Evolutionary conservation across 53 echinoderm and acorn worm genomes (phyloP).

Genomic region (Arbacia lixula): DNA sequence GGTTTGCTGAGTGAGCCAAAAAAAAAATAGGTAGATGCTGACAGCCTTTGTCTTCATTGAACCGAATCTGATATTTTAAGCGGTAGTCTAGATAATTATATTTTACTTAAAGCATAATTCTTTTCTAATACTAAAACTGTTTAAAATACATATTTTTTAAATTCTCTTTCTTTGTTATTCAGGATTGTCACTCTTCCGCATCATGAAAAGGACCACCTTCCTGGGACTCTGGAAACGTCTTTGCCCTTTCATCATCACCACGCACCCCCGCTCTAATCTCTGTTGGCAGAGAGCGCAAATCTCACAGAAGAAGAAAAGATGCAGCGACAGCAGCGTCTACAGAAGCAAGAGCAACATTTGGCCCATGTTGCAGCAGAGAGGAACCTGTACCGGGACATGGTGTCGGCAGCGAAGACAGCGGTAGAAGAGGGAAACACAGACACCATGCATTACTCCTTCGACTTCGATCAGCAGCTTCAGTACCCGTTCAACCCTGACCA

Average conservation of each 20-base stretch:
- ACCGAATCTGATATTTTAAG: too few species aligned
- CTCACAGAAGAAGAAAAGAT: slow-evolving; percentile 39
- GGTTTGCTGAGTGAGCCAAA: too few species aligned
- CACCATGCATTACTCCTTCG: slow-evolving; percentile 67
- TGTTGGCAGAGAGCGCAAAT: slow-evolving; percentile 73
- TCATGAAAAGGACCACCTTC: too few species aligned
- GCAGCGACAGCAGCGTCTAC: background rate
- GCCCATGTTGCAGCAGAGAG: slow-evolving; percentile 41
- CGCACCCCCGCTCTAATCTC: slow-evolving; percentile 42
- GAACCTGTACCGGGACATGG: slow-evolving; percentile 46
- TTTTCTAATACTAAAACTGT: background rate
- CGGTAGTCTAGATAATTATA: too few species aligned
- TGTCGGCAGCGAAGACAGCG: slow-evolving; percentile 26
- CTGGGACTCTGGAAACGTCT: too few species aligned
- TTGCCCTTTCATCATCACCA: slow-evolving; percentile 60
- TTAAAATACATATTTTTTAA: background rate
- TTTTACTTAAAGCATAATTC: too few species aligned
- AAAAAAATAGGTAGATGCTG: too few species aligned
- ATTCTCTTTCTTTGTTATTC: too few species aligned
- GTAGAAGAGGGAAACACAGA: slow-evolving; percentile 5
- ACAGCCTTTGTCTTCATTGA: too few species aligned
- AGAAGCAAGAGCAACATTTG: slow-evolving; percentile 54
- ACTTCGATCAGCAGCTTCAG: slow-evolving; percentile 70
- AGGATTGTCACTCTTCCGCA: too few species aligned
- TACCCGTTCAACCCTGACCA: slow-evolving; percentile 65